phyloP scores from a whole-genome alignment of 2,797 vertebrate genomes.

The Fistularia commersonii region DNA sequence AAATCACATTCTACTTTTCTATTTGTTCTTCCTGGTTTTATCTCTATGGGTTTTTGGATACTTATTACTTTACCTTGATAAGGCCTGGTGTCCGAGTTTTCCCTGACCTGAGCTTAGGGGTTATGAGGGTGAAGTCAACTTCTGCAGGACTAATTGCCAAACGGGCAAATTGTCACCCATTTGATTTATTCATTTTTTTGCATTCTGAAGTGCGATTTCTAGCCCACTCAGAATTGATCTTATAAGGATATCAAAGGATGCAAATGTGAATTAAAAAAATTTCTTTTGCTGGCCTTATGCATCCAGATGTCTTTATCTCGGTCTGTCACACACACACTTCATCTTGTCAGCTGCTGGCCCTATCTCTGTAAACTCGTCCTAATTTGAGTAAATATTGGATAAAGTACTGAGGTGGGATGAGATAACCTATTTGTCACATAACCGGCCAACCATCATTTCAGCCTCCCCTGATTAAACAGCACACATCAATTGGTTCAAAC shows the following conservation, averaged over 20 bases:
- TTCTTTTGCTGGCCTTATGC: neutral
- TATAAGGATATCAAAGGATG: neutral
- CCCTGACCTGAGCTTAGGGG: conserved; percentile 44
- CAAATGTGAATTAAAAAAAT: neutral
- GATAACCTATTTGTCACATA: conserved; percentile 82
- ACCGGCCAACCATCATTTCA: conserved; percentile 72
- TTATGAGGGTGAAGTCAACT: conserved; percentile 13
- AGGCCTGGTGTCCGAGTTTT: conserved; percentile 29
- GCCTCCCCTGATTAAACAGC: conserved; percentile 67
- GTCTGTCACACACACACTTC: conserved; percentile 16
- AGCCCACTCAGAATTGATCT: neutral
- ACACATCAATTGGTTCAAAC: conserved; percentile 43
- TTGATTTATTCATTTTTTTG: no score
- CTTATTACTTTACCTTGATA: conserved; percentile 63
- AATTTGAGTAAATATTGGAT: conserved; percentile 92
- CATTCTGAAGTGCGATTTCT: no score
- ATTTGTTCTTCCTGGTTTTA: conserved; percentile 45
- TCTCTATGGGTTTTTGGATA: conserved; percentile 65
- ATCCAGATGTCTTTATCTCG: neutral
- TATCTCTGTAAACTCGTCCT: conserved; percentile 84
- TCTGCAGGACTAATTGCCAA: no score
- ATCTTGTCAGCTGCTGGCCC: conserved; percentile 42
- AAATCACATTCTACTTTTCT: conserved; percentile 68
- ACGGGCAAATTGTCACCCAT: no score
- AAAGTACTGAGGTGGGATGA: conserved; percentile 79